phyloP scores from a whole-genome alignment of 2,797 vertebrate species.

The Gallirallus australis region DNA sequence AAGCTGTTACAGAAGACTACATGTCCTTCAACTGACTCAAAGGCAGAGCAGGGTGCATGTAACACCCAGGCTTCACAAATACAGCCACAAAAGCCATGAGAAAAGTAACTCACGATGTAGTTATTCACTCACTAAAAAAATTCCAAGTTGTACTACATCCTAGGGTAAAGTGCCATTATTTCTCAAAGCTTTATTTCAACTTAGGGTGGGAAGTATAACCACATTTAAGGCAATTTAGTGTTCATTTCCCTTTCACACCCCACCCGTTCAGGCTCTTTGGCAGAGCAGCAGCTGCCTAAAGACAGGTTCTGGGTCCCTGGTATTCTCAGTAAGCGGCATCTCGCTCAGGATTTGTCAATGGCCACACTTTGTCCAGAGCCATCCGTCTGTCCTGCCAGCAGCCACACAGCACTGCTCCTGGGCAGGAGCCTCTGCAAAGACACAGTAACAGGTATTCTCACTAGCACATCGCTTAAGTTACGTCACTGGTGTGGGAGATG shows the following conservation, averaged over 20 bases:
- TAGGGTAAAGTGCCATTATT: slow-evolving; percentile 38
- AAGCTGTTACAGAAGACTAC: neutral
- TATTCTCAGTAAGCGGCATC: neutral
- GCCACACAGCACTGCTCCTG: rapidly evolving
- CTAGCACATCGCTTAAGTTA: neutral
- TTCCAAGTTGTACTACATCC: neutral
- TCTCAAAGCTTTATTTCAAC: neutral
- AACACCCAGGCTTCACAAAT: neutral
- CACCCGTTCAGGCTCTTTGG: neutral
- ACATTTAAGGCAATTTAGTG: neutral
- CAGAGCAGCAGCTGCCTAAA: neutral
- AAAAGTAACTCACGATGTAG: neutral
- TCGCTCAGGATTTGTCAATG: rapidly evolving
- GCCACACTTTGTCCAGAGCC: neutral
- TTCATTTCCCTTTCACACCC: neutral
- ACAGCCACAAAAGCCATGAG: neutral
- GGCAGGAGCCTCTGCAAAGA: neutral
- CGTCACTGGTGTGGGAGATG: neutral
- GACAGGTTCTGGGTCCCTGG: rapidly evolving
- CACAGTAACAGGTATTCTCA: neutral
- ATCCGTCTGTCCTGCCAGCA: rapidly evolving
- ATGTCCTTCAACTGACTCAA: rapidly evolving
- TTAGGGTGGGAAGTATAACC: neutral
- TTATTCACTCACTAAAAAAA: neutral
- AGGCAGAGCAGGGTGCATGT: neutral